A percentile compares a stretch with the other conserved stretches of the same genome.
phyloP scores from a whole-genome alignment of 2,797 vertebrate species.

The Platalea minor region DNA sequence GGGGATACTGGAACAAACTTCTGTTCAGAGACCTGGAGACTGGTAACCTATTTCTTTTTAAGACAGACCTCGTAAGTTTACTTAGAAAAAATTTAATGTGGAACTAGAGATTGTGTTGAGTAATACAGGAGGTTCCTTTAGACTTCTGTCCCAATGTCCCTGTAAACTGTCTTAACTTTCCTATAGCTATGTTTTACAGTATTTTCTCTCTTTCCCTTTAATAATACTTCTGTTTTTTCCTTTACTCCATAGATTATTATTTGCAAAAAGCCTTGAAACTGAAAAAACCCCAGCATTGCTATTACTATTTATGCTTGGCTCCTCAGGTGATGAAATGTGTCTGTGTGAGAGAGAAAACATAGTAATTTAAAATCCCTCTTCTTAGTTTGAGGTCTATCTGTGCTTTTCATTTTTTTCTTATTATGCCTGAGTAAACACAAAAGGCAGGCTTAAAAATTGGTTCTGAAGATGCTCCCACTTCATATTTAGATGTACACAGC shows the following conservation, averaged over 20 bases:
- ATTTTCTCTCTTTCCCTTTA: not conserved
- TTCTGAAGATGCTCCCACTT: slow-evolving; percentile 24
- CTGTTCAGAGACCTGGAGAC: not conserved
- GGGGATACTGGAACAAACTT: not conserved
- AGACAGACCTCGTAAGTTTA: not conserved
- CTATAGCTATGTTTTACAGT: not conserved
- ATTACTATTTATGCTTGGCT: not conserved
- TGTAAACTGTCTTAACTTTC: not conserved
- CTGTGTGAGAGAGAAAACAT: not conserved
- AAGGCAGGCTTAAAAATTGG: slow-evolving; percentile 23
- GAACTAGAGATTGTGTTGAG: not conserved
- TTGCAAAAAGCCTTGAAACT: not conserved
- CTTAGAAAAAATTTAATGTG: not conserved
- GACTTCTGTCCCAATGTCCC: not conserved
- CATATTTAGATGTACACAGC: slow-evolving; percentile 17
- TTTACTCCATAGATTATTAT: not conserved
- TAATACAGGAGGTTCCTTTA: not conserved
- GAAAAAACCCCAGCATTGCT: not conserved
- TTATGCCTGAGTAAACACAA: not conserved
- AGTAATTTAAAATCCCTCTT: not conserved
- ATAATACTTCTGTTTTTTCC: not conserved
- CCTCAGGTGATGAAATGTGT: slow-evolving; percentile 25
- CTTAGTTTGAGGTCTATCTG: slow-evolving; percentile 18
- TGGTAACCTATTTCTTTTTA: not conserved
- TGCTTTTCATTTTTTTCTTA: slow-evolving; percentile 19